These are phyloP conservation scores for Chamaea fasciata DNA, from an alignment of 2,113 vertebrate species.

Conservation along the genomic window DNA sequence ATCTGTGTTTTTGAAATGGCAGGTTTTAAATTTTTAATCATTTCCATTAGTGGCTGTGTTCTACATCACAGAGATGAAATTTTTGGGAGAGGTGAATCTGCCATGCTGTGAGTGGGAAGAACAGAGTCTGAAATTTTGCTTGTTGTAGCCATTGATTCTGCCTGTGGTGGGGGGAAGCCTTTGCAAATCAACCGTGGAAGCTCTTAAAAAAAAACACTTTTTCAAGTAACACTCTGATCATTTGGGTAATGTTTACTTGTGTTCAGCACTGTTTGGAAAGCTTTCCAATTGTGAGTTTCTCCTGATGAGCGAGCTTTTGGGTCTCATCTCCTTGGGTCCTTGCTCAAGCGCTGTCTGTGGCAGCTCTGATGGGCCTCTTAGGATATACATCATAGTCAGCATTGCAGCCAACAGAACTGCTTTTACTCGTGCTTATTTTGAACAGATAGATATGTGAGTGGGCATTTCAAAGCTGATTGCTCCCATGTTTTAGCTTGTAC, in stretches of 20 bases:
- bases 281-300: not conserved
- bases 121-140: not conserved
- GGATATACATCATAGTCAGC: not conserved
- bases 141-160: not conserved
- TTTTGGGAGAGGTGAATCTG: not conserved
- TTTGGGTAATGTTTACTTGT: not conserved
- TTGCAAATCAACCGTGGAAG: not conserved
- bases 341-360: not conserved
- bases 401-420: not conserved
- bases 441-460: not conserved
- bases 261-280: not conserved
- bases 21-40: not conserved
- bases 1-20: not conserved
- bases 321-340: not conserved
- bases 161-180: not conserved
- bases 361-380: not conserved
- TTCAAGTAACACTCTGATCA: not conserved
- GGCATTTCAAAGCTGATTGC: not conserved
- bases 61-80: not conserved
- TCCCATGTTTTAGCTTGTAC: not conserved
- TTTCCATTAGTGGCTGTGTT: not conserved
- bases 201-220: not conserved
- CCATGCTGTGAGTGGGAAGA: not conserved
- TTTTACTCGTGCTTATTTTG: not conserved
- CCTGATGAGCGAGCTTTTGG: not conserved